Percentiles rank a stretch among this genome's conserved stretches.
Evolutionary conservation across 2,113 vertebrate species (phyloP).

Genomic region (Tympanuchus pallidicinctus): DNA sequence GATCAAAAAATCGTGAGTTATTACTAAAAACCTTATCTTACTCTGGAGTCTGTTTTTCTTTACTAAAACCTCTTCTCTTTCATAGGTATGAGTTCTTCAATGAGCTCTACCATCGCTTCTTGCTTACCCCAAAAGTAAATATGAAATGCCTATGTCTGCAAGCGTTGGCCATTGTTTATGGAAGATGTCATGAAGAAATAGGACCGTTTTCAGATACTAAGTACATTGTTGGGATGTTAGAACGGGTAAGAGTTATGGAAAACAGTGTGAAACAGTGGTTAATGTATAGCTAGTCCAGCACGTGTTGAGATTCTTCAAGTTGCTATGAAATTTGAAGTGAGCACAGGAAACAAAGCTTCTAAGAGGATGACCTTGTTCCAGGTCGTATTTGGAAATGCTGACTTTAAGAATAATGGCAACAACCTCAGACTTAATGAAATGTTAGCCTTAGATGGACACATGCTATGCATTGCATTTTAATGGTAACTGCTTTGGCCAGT

Average conservation of each 20-base stretch:
- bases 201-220: constrained; percentile 95
- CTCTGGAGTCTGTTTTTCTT: background rate
- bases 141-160: constrained; percentile 99
- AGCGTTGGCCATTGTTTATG: constrained; percentile 96
- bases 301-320: background rate
- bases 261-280: background rate
- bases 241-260: constrained; percentile 84
- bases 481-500: background rate
- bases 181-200: constrained; percentile 95
- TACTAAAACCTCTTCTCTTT: background rate
- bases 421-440: background rate
- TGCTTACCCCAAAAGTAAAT: constrained; percentile 96
- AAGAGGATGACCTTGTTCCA: background rate
- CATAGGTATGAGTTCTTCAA: constrained; percentile 98
- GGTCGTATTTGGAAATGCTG: background rate
- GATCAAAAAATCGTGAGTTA: constrained; percentile 96
- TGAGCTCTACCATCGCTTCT: constrained; percentile 97
- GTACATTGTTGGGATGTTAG: constrained; percentile 97
- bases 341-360: background rate
- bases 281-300: background rate
- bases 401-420: background rate
- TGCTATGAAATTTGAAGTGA: background rate
- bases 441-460: background rate
- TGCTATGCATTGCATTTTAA: background rate
- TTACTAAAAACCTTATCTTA: background rate